phyloP scores from a whole-genome alignment of 2,888 invertebrate species.

The Elmis aenea region DNA sequence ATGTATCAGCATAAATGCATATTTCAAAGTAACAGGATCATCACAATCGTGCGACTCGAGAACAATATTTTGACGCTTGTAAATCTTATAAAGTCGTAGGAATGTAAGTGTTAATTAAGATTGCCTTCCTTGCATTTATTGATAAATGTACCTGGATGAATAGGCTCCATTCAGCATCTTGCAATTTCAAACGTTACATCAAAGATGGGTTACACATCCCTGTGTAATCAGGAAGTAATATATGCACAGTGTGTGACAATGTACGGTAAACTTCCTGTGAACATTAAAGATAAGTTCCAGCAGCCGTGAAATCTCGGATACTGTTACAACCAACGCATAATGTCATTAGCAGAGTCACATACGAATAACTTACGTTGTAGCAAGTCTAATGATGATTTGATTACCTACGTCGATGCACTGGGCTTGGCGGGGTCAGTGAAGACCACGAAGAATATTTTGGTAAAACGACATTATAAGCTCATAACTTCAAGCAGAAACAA shows the following conservation, averaged over 20 bases:
- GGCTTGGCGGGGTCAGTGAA: slow-evolving; percentile 7
- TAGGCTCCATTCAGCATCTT: too few relatives aligned
- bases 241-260: slow-evolving; percentile 18
- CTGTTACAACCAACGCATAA: slow-evolving; percentile 24
- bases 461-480: too few relatives aligned
- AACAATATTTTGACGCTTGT: too few relatives aligned
- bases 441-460: too few relatives aligned
- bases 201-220: slow-evolving; percentile 16
- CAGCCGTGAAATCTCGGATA: slow-evolving; percentile 14
- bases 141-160: too few relatives aligned
- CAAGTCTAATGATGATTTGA: slow-evolving; percentile 23
- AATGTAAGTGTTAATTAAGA: too few relatives aligned
- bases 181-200: not conserved
- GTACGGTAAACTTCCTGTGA: slow-evolving; percentile 19
- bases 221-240: slow-evolving; percentile 19
- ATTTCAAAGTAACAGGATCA: too few relatives aligned
- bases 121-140: too few relatives aligned
- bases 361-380: slow-evolving; percentile 21
- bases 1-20: too few relatives aligned
- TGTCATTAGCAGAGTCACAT: slow-evolving; percentile 21
- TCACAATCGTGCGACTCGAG: too few relatives aligned
- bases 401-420: slow-evolving; percentile 11
- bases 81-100: too few relatives aligned
- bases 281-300: slow-evolving; percentile 13
- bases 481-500: too few relatives aligned